Conservation (phyloP, 2,888 invertebrate genomes). For the Mellilla xanthometata region DNA sequence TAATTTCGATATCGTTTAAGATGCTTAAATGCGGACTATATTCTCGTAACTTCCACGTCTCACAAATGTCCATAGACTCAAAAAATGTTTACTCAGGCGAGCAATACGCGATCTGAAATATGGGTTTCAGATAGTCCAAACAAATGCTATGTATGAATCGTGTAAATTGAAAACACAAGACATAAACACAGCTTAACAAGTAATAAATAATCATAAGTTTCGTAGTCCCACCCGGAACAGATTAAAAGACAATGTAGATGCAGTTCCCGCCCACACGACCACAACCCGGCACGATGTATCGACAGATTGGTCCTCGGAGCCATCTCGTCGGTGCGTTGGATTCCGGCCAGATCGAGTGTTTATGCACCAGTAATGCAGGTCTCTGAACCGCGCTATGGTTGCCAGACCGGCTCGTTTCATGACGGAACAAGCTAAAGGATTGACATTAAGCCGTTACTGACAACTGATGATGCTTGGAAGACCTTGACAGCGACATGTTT, state of each 20-base stretch:
- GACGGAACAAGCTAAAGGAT: background rate
- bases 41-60: no score
- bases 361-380: constrained; percentile 43
- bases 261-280: constrained; percentile 11
- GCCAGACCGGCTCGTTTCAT: constrained; percentile 8
- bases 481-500: background rate
- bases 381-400: constrained; percentile 43
- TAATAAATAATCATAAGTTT: constrained; percentile 10
- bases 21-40: no score
- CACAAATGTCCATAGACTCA: no score
- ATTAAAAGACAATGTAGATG: constrained; percentile 8
- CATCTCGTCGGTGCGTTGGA: constrained; percentile 46
- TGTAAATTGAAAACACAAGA: no score
- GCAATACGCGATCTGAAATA: no score
- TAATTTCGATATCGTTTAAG: no score
- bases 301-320: constrained; percentile 21
- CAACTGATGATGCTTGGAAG: background rate
- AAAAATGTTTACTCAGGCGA: no score
- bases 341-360: constrained; percentile 43
- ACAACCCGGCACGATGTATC: constrained; percentile 17
- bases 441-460: background rate
- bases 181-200: background rate
- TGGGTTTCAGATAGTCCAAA: no score
- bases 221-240: background rate
- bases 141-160: no score